A percentile compares a stretch with the other conserved stretches of the same genome.
Evolutionary conservation across 2,113 vertebrate species (phyloP).

Genomic region (Scomber japonicus): DNA sequence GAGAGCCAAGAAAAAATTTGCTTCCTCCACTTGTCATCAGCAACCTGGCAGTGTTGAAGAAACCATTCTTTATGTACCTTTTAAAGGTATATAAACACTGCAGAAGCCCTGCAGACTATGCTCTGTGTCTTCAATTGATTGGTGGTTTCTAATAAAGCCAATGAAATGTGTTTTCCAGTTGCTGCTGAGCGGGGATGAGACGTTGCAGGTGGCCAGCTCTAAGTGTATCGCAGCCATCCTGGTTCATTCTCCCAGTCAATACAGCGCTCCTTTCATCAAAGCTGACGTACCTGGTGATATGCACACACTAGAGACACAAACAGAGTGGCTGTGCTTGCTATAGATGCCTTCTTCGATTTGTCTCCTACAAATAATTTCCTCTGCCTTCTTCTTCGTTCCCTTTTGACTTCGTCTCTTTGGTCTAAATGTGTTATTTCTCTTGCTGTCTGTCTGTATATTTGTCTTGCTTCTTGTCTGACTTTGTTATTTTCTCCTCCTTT

Average conservation of each 20-base stretch:
- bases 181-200: constrained; percentile 92
- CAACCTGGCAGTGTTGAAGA: not conserved
- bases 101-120: not conserved
- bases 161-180: constrained; percentile 82
- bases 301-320: constrained; percentile 31
- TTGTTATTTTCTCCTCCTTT: not conserved
- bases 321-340: not conserved
- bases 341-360: constrained; percentile 7
- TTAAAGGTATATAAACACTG: constrained; percentile 12
- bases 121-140: not conserved
- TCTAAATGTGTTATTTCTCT: not conserved
- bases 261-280: constrained; percentile 89
- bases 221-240: constrained; percentile 91
- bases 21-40: not conserved
- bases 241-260: constrained; percentile 88
- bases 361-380: constrained; percentile 30
- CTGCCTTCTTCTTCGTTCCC: not conserved
- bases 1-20: constrained; percentile 8
- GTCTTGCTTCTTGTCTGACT: not conserved
- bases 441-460: not conserved
- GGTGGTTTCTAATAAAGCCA: not conserved
- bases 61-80: not conserved
- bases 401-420: constrained; percentile 3
- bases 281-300: constrained; percentile 92
- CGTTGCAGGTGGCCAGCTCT: constrained; percentile 89